These are phyloP conservation scores for Pharmacophagus antenor DNA, from an alignment of 2,888 invertebrate genomes.

Conservation along the genomic window DNA sequence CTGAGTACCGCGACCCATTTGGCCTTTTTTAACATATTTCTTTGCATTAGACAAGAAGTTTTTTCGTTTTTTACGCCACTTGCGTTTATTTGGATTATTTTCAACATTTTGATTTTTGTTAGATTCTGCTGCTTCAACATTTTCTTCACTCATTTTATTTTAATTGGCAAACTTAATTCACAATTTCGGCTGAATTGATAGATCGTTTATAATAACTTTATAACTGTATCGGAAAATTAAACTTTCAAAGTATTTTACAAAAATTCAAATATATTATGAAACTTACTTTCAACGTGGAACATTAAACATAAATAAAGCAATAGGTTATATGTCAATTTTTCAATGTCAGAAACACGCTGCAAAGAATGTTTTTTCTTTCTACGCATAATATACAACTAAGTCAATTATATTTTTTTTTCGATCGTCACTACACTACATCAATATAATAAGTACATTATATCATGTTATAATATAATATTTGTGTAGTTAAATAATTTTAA, in stretches of 20 bases:
- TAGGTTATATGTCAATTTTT: constrained; percentile 1
- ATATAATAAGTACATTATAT: background rate
- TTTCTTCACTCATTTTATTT: constrained; percentile 38
- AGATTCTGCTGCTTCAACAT: constrained; percentile 47
- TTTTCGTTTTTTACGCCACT: constrained; percentile 83
- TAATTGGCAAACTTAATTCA: background rate
- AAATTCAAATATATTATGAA: background rate
- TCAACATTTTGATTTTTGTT: constrained; percentile 30
- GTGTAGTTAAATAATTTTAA: background rate
- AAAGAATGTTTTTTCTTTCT: background rate
- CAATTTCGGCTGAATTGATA: background rate
- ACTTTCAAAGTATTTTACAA: background rate
- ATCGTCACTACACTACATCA: background rate
- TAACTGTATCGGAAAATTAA: background rate
- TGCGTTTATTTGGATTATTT: constrained; percentile 57
- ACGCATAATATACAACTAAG: background rate
- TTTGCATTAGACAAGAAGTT: constrained; percentile 86
- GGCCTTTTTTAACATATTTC: constrained; percentile 87
- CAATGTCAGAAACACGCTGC: background rate
- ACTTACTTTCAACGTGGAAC: background rate
- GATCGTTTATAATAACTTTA: background rate
- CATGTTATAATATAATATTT: background rate
- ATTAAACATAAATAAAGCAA: background rate
- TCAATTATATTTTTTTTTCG: background rate
- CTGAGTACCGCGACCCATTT: constrained; percentile 85